Conservation (phyloP, 2,113 vertebrate species). For the Chionodraco myersi region DNA sequence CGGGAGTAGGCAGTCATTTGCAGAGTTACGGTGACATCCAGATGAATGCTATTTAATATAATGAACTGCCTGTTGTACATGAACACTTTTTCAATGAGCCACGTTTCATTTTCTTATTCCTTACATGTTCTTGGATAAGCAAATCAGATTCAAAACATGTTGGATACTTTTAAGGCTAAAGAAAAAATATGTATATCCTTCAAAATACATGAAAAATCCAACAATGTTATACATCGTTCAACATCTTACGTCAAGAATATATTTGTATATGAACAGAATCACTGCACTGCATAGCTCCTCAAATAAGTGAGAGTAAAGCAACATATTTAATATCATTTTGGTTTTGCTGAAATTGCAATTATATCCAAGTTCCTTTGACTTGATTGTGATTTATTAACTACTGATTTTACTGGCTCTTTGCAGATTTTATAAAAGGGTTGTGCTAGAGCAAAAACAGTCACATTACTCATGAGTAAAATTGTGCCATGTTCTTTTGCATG, state of each 20-base stretch:
- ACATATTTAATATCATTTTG: not conserved
- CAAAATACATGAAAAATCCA: not conserved
- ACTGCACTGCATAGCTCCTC: not conserved
- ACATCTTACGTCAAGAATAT: not conserved
- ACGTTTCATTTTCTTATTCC: not conserved
- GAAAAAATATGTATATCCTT: too few species aligned
- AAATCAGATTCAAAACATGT: not conserved
- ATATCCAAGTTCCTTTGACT: constrained; percentile 20
- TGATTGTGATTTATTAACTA: constrained; percentile 24
- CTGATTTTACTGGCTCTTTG: constrained; percentile 29
- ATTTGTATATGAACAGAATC: not conserved
- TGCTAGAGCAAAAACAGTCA: not conserved
- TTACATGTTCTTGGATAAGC: not conserved
- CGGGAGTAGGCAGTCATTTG: constrained; percentile 12
- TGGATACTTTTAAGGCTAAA: too few species aligned
- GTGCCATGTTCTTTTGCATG: not conserved
- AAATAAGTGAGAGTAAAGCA: not conserved
- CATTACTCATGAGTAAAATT: constrained; percentile 1
- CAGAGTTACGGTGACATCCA: constrained; percentile 20
- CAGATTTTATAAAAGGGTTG: constrained; percentile 4
- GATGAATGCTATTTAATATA: constrained; percentile 10
- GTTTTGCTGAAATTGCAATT: constrained; percentile 12
- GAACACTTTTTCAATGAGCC: constrained; percentile 12
- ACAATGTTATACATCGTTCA: not conserved
- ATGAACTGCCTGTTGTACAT: not conserved